Evolutionary conservation across 1,140 invertebrate genomes (phyloP), one percentile per base, ranked within the genome.

Genomic region (Thalassaphorura encarpata): DNA sequence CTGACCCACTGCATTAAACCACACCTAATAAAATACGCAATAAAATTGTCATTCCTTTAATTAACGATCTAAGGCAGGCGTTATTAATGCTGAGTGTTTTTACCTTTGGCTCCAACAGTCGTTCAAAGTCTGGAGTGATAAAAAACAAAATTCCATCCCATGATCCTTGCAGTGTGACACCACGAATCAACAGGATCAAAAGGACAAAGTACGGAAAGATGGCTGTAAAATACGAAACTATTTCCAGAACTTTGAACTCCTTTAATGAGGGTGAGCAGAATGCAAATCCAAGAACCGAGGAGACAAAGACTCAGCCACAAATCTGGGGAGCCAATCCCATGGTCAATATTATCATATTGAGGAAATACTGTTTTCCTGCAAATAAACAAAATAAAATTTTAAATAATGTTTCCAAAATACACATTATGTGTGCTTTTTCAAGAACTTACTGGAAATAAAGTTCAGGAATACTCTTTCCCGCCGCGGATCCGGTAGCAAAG

Each of bases 151-250:
- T 87, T 8, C 89, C 89, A 42, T 83, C 73, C 0, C 68, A 70
- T 1, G 87, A 83, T 1, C 87, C 87, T 6, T 83, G 77, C 48
- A 92, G 70, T 1, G 86, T 87, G 0, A 73, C 73, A 1, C 84
- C 85, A 56, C 82, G 77, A 11, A 86, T 77, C 1, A 93, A 72
- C 1, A 92, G 68, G 1, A 81, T 79, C 1, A 87, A 73, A 64
- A 93, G 78, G n/a, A 91, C 79, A 0, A 89, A 75, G 67, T 92
- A 92, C 0, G 88, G 88, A 68, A 92, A 92, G 1, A 89, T 69
- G 0, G 88, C 88, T 0, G 89, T 77, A 42, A 61, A 61, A 23
- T 56, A 56, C 0, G 58, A 49, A 15, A 56, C 82, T 71, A n/a
- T 84, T 85, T 45, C 85, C 85, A 0, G 83, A 82, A 62, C 81